Evolutionary conservation across 2,113 vertebrate genomes (phyloP), one percentile per base, ranked within the genome.

Genomic region (Cinclus mexicanus): DNA sequence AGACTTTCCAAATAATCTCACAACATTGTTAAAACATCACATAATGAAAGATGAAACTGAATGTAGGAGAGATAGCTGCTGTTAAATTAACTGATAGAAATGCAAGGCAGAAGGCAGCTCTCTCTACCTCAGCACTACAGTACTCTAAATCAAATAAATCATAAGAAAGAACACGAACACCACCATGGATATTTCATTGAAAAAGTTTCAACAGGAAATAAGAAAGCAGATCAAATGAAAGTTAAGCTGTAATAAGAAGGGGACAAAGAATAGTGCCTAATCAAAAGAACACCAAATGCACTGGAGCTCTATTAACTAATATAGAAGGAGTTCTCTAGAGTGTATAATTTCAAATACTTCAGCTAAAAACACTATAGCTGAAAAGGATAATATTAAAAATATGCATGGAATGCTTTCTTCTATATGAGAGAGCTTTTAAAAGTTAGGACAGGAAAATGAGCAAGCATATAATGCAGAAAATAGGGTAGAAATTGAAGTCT

Each of bases 51-150:
- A 86, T 44, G 28, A 85, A 94, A 91, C 35, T 90, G 64, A 87
- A 60, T 81, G 23, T 74, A 89, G 47, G 65, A 28, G 47, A 77
- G 68, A 89, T 28, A 82, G 50, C 56, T 93, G 35, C 65, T 90
- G 41, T 81, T 87, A 87, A 89, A 95, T 91, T 76, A 91, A 75
- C 76, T 74, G 72, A 76, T 55, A 72, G 61, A 84, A 92, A 92
- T 91, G 70, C 83, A 68, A 91, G 77, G 57, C 53, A 75, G 72
- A 89, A 81, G 24, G 22, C 11, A 29, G 33, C 61, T 33, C 10
- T 60, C 41, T 82, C 52, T 89, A 61, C 74, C 82, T 94, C 71
- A 42, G 44, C 72, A 42, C 47, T 79, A 55, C 41, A 65, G 49
- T 55, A 31, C 33, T 68, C 52, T 65, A 91, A 91, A 89, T 87